Evolutionary conservation across 2,113 vertebrate species (phyloP), one percentile per base, ranked within the genome.

Genomic region (Campylorhamphus procurvoides): DNA sequence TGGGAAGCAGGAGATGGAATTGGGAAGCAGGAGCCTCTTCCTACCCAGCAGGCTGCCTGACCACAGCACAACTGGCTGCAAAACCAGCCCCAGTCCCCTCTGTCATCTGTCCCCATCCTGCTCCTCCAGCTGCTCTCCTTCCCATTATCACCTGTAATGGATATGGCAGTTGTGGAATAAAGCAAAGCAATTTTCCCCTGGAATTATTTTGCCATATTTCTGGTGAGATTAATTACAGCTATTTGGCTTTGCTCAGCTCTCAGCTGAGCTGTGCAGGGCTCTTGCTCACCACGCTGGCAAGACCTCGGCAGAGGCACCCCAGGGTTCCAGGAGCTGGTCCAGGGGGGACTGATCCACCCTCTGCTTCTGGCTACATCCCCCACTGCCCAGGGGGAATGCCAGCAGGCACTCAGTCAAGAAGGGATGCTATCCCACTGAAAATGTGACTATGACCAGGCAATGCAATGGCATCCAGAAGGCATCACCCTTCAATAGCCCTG

Each of bases 281-380:
- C 47, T 27, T 3, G 3, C 40, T 60, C 40, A 15, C 40, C 0
- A 2, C 0, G 3, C 25, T 0, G 2, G 46, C 0, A 1, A 77
- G 40, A 50, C 46, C 76, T 44, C 1, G 9, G 35, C 59, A 39
- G 72, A 53, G 59, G 37, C 16, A 33, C 25, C 31, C 3, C 13
- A 19, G 35, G 14, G 25, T 40, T 11, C 35, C 42, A 40, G 46
- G 46, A 29, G 37, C 22, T 47, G 60, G 37, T 46, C 24, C 62
- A n/a, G 72, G 27, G 33, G 67, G 50, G 55, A 14, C 7, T 19
- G 89, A 39, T 18, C 40, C 35, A 35, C 18, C 18, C 33, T 3
- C 37, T 35, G 42, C 56, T 25, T 12, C 44, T 29, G 69, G 27
- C 44, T 35, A 14, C 2, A 1, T 22, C 23, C 52, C 46, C 17